Conservation (phyloP, 2,797 vertebrate genomes). For the Peromyscus attwateri region DNA sequence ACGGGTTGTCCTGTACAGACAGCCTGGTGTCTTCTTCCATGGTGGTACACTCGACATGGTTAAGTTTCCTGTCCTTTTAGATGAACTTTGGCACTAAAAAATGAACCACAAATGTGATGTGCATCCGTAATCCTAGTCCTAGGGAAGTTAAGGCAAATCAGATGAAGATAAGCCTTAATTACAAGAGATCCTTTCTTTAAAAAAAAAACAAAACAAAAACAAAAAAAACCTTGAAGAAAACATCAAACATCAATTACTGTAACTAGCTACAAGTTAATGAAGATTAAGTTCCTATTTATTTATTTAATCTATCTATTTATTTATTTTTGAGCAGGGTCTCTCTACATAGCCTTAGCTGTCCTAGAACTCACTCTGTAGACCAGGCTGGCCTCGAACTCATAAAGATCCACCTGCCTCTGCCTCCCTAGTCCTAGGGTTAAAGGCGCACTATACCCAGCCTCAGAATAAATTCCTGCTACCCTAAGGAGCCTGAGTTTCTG, state of each 20-base stretch:
- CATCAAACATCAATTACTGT: neutral
- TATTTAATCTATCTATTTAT: too few relatives aligned
- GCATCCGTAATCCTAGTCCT: neutral
- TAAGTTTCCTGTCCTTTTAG: neutral
- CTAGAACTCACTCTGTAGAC: neutral
- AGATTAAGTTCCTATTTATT: neutral
- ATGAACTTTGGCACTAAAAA: neutral
- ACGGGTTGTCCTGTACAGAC: neutral
- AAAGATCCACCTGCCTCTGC: neutral
- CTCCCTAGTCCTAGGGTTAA: neutral
- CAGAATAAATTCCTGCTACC: neutral
- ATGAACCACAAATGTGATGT: neutral
- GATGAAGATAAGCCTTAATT: neutral
- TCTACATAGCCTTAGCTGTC: neutral
- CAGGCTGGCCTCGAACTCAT: neutral
- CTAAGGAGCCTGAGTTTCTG: neutral
- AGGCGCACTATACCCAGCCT: neutral
- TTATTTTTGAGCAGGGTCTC: neutral
- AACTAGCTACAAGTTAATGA: neutral
- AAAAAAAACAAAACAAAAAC: neutral
- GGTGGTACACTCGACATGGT: neutral
- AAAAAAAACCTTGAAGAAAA: neutral
- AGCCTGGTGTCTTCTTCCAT: neutral
- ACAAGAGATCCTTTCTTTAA: neutral
- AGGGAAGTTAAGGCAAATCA: neutral